A percentile compares a stretch with the other conserved stretches of the same genome.
Conservation (phyloP, 2,113 vertebrate genomes). For the Sitta europaea region DNA sequence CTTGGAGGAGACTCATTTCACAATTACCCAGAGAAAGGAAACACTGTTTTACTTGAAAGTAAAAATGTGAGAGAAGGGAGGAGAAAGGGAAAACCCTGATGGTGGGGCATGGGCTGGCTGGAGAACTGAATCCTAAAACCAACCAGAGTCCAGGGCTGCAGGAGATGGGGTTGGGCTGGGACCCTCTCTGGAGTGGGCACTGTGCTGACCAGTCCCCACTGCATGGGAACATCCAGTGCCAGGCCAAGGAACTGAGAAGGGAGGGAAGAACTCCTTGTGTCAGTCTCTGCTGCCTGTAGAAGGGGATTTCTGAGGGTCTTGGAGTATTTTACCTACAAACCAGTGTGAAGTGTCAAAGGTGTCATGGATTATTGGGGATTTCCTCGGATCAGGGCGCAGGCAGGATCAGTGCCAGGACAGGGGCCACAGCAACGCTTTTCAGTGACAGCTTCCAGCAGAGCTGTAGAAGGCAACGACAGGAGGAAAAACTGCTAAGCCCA, state of each 20-base stretch:
- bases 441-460: neutral
- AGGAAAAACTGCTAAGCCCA: neutral
- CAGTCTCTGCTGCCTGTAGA: neutral
- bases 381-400: fast-evolving
- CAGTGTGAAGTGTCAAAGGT: neutral
- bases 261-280: neutral
- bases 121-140: neutral
- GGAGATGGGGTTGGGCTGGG: fast-evolving
- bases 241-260: neutral
- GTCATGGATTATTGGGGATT: neutral
- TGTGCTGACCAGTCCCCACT: neutral
- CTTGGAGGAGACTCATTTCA: neutral
- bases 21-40: neutral
- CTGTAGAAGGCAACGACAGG: neutral
- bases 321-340: neutral
- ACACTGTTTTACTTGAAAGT: neutral
- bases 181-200: fast-evolving
- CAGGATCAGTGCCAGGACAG: neutral
- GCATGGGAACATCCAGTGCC: neutral
- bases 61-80: neutral
- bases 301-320: neutral
- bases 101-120: neutral
- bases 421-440: too few species aligned
- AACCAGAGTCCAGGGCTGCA: neutral
- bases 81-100: neutral